A percentile compares a stretch with the other conserved stretches of the same genome.
These are phyloP conservation scores for Calliopsis andreniformis DNA, from an alignment of 1,140 invertebrate species.

Conservation along the genomic window DNA sequence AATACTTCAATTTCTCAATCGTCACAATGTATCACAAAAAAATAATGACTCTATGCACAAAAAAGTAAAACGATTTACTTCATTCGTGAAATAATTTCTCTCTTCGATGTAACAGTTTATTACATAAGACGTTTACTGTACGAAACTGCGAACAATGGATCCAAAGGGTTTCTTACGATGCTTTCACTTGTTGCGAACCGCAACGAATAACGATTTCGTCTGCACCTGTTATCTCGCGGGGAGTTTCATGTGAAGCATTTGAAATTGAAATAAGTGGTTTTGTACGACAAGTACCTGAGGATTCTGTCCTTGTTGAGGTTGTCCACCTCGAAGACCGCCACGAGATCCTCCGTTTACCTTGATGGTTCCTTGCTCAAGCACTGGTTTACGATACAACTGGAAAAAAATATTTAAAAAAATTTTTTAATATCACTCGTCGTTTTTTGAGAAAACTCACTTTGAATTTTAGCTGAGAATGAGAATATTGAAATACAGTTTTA, in stretches of 20 bases:
- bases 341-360: constrained; percentile 65
- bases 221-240: not conserved
- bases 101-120: not conserved
- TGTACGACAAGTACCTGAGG: constrained; percentile 39
- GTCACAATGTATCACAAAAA: no score
- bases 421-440: no score
- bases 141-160: constrained; percentile 20
- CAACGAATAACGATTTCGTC: constrained; percentile 3
- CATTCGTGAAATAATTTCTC: constrained; percentile 22
- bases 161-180: constrained; percentile 25
- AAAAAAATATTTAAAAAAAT: no score
- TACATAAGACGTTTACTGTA: constrained; percentile 10
- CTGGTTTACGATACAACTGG: constrained; percentile 68
- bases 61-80: constrained; percentile 8
- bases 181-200: constrained; percentile 30
- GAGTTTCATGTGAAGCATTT: not conserved
- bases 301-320: constrained; percentile 52
- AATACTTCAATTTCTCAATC: not conserved
- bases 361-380: constrained; percentile 57
- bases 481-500: no score
- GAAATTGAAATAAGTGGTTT: not conserved
- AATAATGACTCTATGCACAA: no score
- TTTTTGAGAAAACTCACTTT: no score
- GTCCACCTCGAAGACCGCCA: constrained; percentile 59
- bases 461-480: no score